Evolutionary conservation across 2,888 invertebrate species (phyloP).

Genomic region (Chymomyza caudatula): DNA sequence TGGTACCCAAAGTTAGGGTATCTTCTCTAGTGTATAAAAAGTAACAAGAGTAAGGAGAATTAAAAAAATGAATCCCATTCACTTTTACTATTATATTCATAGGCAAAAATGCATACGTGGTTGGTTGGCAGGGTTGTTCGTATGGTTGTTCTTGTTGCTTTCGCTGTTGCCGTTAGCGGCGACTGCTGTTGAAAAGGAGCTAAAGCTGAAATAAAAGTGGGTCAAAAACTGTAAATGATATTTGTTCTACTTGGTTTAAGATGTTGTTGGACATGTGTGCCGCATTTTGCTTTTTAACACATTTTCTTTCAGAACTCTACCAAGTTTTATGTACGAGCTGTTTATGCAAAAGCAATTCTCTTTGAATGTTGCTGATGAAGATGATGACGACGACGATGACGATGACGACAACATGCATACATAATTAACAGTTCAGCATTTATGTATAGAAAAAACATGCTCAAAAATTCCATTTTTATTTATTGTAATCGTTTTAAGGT

Average conservation of each 20-base stretch:
- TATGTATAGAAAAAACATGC: background rate
- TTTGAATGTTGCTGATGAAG: background rate
- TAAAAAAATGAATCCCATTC: conserved; percentile 51
- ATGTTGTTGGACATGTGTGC: conserved; percentile 36
- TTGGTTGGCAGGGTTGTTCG: conserved; percentile 11
- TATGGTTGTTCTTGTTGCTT: conserved; percentile 6
- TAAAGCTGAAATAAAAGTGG: conserved; percentile 57
- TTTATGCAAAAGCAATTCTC: background rate
- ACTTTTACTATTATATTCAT: conserved; percentile 68
- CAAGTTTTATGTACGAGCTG: background rate
- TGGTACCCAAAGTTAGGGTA: background rate
- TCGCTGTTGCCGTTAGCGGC: conserved; percentile 45
- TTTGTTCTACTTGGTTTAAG: conserved; percentile 70
- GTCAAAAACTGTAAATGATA: conserved; percentile 71
- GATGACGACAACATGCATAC: background rate
- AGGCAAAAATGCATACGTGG: conserved; percentile 54
- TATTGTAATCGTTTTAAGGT: background rate
- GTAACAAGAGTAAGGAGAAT: conserved; percentile 3
- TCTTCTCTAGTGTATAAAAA: background rate
- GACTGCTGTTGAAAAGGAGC: conserved; percentile 48
- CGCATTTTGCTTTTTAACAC: conserved; percentile 28
- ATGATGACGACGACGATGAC: background rate
- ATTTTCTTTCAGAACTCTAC: background rate
- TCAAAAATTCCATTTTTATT: no score
- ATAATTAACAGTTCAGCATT: background rate